Evolutionary conservation across 2,113 vertebrate genomes (phyloP), one percentile per base, ranked within the genome.

Genomic region (Phodopus roborovskii): DNA sequence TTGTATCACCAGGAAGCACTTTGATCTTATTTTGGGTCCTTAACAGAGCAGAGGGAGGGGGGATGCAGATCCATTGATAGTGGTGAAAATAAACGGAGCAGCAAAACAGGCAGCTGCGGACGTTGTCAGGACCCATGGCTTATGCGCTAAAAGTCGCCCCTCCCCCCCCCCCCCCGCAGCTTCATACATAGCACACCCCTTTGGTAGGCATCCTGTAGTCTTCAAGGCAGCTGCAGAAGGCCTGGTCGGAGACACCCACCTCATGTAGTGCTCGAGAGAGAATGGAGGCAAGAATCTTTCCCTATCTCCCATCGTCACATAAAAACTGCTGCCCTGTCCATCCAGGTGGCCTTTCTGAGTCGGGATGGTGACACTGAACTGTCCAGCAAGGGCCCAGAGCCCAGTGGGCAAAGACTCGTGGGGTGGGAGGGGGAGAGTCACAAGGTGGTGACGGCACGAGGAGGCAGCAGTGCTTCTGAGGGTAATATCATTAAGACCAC

Each of bases 401-500:
- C 26, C 48, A 36, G 12, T 2, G 0, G 26, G 30, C 20, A 28
- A 36, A 24, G 15, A 16, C 11, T 22, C 8, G 1, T 13, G 26
- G 39, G 5, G 8, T 0, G 0, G 1, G 3, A 58, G 75, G 42
- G 28, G 7, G 66, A 19, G 20, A 7, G 24, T 9, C 19, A 5
- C 74, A 26, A 4, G 19, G 28, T 2, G 33, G 36, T 22, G 6
- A 8, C 26, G 39, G 45, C 45, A 45, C 6, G 45, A 45, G 45
- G 1, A 4, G 56, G 53, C 0, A 13, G 13, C 13, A 2, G 22
- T 36, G 53, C 1, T 16, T 7, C 10, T 2, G 26, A 26, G 68
- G 0, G 42, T 19, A 0, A 3, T 1, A 1, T 45, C 22, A 28
- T 36, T 4, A 3, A 62, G 81, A 42, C n/a, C 22, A 20, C 4